Evolutionary conservation across 2,113 vertebrate genomes (phyloP).

Genomic region (Acinonyx jubatus): DNA sequence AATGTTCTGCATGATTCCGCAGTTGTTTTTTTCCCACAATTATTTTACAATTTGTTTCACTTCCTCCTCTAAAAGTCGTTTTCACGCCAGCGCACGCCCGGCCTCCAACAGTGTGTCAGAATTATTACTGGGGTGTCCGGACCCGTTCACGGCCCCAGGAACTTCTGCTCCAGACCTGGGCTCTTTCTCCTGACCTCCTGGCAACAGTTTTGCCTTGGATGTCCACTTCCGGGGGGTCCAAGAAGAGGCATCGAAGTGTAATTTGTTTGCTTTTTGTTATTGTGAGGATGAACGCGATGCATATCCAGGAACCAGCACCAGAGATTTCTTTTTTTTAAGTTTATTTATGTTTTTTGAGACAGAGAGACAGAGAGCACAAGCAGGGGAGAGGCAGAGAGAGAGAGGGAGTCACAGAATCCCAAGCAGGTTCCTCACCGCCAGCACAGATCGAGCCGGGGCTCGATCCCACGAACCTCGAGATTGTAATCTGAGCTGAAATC

Average conservation of each 20-base stretch:
- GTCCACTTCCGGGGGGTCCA: not conserved
- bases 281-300: not conserved
- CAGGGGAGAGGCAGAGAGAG: no score
- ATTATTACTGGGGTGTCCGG: not conserved
- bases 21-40: not conserved
- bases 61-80: not conserved
- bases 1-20: not conserved
- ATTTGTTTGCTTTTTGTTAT: not conserved
- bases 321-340: no score
- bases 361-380: no score
- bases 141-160: not conserved
- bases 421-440: no score
- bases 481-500: no score
- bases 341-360: no score
- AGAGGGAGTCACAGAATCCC: no score
- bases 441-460: no score
- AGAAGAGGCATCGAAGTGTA: not conserved
- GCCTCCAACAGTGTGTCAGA: not conserved
- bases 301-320: not conserved
- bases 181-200: not conserved
- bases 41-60: not conserved
- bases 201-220: not conserved
- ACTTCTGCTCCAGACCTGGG: not conserved
- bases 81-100: not conserved
- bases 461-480: no score